A percentile compares a stretch with the other conserved stretches of the same genome.
Conservation (phyloP, 2,113 vertebrate species). For the Mormyrus iriodes region DNA sequence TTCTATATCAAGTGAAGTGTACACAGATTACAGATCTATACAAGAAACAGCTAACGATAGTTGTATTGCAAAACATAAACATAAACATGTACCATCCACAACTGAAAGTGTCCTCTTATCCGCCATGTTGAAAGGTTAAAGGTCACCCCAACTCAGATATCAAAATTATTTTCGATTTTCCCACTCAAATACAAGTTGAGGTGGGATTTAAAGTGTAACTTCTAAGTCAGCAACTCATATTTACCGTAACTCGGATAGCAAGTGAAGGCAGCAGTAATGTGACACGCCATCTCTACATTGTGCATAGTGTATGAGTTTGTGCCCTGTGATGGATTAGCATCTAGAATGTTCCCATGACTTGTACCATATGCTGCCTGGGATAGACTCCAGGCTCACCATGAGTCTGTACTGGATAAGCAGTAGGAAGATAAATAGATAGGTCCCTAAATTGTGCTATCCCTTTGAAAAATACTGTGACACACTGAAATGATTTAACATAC, state of each 20-base stretch:
- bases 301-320: not conserved
- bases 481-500: not conserved
- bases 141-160: not conserved
- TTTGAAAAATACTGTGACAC: not conserved
- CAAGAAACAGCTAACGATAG: too few species aligned
- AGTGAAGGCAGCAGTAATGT: not conserved
- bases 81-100: too few species aligned
- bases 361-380: not conserved
- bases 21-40: too few species aligned
- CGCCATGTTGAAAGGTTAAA: not conserved
- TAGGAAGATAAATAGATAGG: not conserved
- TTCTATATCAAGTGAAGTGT: not conserved
- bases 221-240: not conserved
- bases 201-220: not conserved
- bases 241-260: not conserved
- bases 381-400: not conserved
- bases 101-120: not conserved
- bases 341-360: not conserved
- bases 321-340: not conserved
- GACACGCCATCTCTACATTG: not conserved
- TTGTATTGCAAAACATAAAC: too few species aligned
- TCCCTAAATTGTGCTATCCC: not conserved
- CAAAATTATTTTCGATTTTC: not conserved
- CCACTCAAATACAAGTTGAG: not conserved
- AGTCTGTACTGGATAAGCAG: not conserved